These are phyloP conservation scores for Tauraco erythrolophus DNA, from an alignment of 2,113 vertebrate genomes.

Conservation along the genomic window DNA sequence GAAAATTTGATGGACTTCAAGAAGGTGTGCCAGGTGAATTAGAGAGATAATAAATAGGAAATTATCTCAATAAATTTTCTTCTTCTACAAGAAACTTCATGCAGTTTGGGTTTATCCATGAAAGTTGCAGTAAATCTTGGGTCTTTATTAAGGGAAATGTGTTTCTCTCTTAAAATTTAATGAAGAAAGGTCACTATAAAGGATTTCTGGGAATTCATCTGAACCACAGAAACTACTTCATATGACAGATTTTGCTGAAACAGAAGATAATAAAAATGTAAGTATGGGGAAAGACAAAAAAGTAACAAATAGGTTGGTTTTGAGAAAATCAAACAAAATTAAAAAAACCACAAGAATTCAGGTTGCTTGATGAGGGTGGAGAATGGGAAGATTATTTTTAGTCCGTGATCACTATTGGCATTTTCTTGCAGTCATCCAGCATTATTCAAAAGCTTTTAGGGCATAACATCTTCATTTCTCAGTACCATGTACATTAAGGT, in stretches of 20 bases:
- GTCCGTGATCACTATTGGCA: neutral
- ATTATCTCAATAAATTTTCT: neutral
- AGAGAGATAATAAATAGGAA: neutral
- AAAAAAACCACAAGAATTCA: neutral
- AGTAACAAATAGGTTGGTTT: neutral
- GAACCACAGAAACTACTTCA: neutral
- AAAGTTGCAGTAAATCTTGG: neutral
- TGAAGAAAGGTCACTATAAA: neutral
- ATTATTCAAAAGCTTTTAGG: neutral
- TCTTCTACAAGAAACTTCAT: neutral
- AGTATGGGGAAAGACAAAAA: neutral
- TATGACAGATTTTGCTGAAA: neutral
- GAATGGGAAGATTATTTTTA: neutral
- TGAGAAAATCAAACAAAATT: neutral
- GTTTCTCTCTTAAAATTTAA: neutral
- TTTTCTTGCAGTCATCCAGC: neutral
- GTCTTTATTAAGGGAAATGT: neutral
- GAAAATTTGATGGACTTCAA: neutral
- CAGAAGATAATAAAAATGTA: neutral
- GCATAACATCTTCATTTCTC: neutral
- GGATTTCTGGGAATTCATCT: neutral
- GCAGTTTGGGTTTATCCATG: neutral
- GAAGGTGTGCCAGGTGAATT: neutral
- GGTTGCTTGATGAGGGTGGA: accelerated
- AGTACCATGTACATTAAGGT: accelerated